Evolutionary conservation across 2,797 vertebrate genomes (phyloP).

Genomic region (Amblyraja radiata): DNA sequence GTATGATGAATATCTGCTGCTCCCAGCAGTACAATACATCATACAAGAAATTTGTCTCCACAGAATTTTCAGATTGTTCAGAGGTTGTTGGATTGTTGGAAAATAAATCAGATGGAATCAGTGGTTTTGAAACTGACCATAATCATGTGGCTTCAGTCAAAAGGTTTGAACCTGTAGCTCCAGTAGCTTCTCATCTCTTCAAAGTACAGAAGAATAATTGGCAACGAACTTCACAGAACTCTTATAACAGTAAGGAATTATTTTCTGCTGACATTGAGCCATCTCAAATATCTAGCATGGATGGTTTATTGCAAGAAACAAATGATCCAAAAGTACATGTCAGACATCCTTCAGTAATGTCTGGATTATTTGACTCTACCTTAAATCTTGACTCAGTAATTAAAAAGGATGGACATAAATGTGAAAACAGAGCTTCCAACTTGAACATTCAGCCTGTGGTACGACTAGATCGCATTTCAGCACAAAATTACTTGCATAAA

Average conservation of each 20-base stretch:
- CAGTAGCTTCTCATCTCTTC: not conserved
- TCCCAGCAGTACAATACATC: not conserved
- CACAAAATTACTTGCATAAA: not conserved
- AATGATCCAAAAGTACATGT: not conserved
- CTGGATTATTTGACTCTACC: not conserved
- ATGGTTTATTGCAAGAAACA: not conserved
- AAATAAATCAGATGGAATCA: not conserved
- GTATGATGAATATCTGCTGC: not conserved
- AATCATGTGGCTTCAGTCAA: not conserved
- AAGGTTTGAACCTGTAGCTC: not conserved
- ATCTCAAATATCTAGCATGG: not conserved
- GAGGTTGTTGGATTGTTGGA: not conserved
- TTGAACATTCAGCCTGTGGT: not conserved
- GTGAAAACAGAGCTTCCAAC: not conserved
- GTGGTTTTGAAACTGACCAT: not conserved
- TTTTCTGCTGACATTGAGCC: conserved; percentile 19
- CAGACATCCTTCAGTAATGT: not conserved
- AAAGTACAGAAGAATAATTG: not conserved
- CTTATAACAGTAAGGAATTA: not conserved
- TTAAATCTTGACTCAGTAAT: not conserved
- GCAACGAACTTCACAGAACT: not conserved
- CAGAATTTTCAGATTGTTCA: not conserved
- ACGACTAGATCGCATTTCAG: not conserved
- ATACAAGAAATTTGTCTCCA: not conserved
- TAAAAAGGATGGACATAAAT: not conserved